Percentiles rank a stretch among this genome's conserved stretches.
phyloP scores from a whole-genome alignment of 2,113 vertebrate genomes.

The Heterocephalus glaber region DNA sequence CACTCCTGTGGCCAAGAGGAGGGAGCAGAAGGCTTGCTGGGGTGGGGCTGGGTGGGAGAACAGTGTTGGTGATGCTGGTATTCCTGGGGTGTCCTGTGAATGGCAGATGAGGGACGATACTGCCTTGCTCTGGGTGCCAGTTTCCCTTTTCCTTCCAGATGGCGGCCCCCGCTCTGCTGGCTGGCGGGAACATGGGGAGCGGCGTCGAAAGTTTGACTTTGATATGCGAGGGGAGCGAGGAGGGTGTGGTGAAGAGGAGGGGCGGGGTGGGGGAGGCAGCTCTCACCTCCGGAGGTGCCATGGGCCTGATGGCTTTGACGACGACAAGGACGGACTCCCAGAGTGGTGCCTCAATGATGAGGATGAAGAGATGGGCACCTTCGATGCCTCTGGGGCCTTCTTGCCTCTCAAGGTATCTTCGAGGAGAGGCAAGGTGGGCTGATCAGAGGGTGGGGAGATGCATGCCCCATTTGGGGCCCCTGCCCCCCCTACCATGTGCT shows the following conservation, averaged over 20 bases:
- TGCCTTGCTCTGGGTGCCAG: neutral
- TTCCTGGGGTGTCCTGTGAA: neutral
- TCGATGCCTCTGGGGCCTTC: slow-evolving; percentile 94
- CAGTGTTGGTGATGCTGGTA: neutral
- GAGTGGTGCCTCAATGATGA: slow-evolving; percentile 96
- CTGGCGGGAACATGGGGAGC: slow-evolving; percentile 92
- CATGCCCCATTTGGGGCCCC: neutral
- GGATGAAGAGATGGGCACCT: slow-evolving; percentile 94
- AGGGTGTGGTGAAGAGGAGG: slow-evolving; percentile 81
- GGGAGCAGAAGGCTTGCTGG: neutral
- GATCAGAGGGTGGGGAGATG: neutral
- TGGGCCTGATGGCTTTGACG: slow-evolving; percentile 89
- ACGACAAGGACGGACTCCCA: slow-evolving; percentile 92
- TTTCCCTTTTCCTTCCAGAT: slow-evolving; percentile 80
- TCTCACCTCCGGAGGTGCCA: slow-evolving; percentile 80
- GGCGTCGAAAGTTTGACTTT: slow-evolving; percentile 93
- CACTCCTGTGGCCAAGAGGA: rapidly evolving
- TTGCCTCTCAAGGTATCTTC: slow-evolving; percentile 90
- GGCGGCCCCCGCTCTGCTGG: slow-evolving; percentile 93
- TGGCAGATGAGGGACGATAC: neutral
- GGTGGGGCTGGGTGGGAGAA: neutral
- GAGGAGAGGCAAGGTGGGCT: neutral
- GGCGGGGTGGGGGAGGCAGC: slow-evolving; percentile 80
- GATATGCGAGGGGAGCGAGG: slow-evolving; percentile 90
- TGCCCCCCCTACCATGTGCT: neutral